Percentiles rank a stretch among this genome's conserved stretches.
Evolutionary conservation across 2,113 vertebrate species (phyloP).

Genomic region (Rhineura floridana): DNA sequence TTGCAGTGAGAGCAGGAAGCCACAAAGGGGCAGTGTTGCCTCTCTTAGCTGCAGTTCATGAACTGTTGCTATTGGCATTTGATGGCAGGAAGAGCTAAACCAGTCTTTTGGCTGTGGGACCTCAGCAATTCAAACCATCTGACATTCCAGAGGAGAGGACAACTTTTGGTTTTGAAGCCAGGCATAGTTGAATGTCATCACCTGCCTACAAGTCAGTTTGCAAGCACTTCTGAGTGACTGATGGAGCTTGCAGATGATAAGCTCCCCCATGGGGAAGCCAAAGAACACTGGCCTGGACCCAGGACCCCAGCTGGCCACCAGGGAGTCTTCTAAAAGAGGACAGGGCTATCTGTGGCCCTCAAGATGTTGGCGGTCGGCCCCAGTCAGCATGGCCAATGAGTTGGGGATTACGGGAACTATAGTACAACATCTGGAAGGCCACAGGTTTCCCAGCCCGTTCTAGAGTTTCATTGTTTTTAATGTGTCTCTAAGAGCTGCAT

Average conservation of each 20-base stretch:
- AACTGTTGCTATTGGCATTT: not conserved
- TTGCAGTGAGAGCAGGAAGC: not conserved
- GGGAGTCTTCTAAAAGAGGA: not conserved
- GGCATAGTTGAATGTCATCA: not conserved
- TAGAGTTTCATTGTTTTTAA: not conserved
- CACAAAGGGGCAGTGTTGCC: slow-evolving; percentile 41
- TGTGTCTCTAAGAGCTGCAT: not conserved
- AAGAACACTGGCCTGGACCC: not conserved
- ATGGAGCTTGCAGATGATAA: not conserved
- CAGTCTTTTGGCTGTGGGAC: not conserved
- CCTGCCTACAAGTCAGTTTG: fast-evolving
- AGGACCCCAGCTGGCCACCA: not conserved
- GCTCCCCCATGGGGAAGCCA: not conserved
- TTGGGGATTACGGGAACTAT: too few species aligned
- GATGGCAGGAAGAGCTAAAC: not conserved
- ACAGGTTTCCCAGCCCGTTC: too few species aligned
- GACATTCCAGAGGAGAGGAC: not conserved
- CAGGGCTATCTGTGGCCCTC: too few species aligned
- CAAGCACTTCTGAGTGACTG: fast-evolving
- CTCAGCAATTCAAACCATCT: not conserved
- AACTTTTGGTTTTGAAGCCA: not conserved
- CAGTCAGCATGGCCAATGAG: too few species aligned
- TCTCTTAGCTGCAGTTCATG: not conserved
- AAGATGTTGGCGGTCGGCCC: too few species aligned
- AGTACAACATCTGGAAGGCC: too few species aligned